A percentile compares a stretch with the other conserved stretches of the same genome.
phyloP scores from a whole-genome alignment of 2,113 vertebrate species.

The Corvus hawaiiensis region DNA sequence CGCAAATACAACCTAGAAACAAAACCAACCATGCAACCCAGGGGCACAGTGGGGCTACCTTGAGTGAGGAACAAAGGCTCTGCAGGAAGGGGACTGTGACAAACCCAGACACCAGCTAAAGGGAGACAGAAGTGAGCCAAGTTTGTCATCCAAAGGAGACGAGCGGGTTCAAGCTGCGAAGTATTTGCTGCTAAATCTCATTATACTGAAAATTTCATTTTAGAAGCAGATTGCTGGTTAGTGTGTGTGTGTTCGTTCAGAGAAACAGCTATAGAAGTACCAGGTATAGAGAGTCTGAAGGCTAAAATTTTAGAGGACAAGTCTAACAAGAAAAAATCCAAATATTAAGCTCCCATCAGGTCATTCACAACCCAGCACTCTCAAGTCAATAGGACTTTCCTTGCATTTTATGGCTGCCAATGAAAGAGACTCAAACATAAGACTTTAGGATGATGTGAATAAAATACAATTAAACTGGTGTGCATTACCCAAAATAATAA shows the following conservation, averaged over 20 bases:
- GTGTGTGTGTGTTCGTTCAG: not conserved
- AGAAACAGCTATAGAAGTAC: not conserved
- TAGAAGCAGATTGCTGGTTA: not conserved
- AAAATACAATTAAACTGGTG: not conserved
- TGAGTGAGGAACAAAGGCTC: conserved; percentile 65
- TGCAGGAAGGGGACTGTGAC: conserved; percentile 64
- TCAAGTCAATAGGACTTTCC: not conserved
- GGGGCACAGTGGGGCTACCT: conserved; percentile 70
- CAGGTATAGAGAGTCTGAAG: not conserved
- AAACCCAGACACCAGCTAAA: conserved; percentile 72
- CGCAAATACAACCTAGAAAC: conserved; percentile 58
- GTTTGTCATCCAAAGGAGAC: conserved; percentile 30
- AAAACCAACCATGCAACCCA: conserved; percentile 11
- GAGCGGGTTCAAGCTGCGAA: not conserved
- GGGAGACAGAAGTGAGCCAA: conserved; percentile 55
- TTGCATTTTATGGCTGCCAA: not conserved
- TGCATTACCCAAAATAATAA: not conserved
- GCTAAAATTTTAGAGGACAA: not conserved
- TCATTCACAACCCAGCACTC: not conserved
- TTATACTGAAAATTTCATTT: not conserved
- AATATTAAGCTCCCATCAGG: not conserved
- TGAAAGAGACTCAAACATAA: not conserved
- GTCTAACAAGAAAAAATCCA: not conserved
- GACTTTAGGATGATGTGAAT: not conserved
- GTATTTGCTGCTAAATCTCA: not conserved